These are phyloP conservation scores for Darevskia mixta DNA, from an alignment of 2,797 vertebrate genomes.

Conservation along the genomic window DNA sequence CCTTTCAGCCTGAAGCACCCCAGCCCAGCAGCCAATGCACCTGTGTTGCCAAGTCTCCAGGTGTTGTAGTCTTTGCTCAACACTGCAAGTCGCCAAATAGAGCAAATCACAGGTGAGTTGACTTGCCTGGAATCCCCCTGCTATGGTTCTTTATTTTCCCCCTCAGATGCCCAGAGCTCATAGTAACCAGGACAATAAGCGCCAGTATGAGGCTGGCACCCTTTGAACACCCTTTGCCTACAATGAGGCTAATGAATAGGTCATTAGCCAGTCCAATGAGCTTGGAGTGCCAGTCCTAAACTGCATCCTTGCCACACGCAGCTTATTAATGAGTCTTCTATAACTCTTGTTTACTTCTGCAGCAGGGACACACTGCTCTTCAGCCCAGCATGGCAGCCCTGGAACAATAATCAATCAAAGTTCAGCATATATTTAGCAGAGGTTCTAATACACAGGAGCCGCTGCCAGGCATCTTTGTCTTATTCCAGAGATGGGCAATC, in stretches of 20 bases:
- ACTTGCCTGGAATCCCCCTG: not conserved
- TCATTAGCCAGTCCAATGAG: not conserved
- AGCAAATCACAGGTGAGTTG: not conserved
- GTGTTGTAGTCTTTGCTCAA: not conserved
- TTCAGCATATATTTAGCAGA: constrained; percentile 10
- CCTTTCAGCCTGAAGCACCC: not conserved
- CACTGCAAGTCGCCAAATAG: not conserved
- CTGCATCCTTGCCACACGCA: not conserved
- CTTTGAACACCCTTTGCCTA: not conserved
- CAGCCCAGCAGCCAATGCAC: too few species aligned
- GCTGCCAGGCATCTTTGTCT: not conserved
- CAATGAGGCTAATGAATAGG: constrained; percentile 20
- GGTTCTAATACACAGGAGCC: not conserved
- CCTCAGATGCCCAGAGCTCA: constrained; percentile 1
- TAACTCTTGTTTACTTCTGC: constrained; percentile 50
- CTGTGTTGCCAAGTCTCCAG: not conserved
- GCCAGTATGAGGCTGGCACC: not conserved
- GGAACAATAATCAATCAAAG: constrained; percentile 20
- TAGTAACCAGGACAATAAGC: not conserved
- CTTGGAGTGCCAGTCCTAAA: not conserved
- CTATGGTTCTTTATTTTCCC: not conserved
- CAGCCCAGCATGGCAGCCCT: not conserved
- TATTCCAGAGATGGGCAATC: not conserved
- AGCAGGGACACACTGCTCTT: constrained; percentile 21
- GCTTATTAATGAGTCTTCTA: constrained; percentile 39